Conservation (phyloP, 2,113 vertebrate species). For the Notarius lentiginosus region DNA sequence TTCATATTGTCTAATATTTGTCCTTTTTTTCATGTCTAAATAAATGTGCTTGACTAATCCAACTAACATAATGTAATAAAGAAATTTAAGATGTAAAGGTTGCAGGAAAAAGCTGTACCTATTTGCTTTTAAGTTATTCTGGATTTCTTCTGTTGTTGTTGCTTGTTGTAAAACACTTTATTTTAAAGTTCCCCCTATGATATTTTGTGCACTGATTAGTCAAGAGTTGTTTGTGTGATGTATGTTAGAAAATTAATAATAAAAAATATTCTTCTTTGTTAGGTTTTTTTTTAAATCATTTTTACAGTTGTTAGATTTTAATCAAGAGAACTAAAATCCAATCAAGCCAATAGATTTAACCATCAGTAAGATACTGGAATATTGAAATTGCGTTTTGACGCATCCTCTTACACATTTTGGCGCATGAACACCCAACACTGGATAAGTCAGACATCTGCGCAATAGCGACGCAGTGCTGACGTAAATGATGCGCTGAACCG, state of each 20-base stretch:
- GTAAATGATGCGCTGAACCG: conserved; percentile 18
- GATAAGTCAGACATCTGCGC: conserved; percentile 30
- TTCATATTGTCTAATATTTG: neutral
- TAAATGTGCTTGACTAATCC: neutral
- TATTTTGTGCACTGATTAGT: conserved; percentile 7
- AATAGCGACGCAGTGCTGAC: conserved; percentile 44
- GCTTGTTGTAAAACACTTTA: neutral
- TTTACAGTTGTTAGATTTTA: neutral
- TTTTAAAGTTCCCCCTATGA: neutral
- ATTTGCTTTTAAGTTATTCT: conserved; percentile 15
- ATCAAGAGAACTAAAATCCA: neutral
- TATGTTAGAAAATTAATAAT: conserved; percentile 32
- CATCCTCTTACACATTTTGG: conserved; percentile 17
- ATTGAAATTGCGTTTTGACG: conserved; percentile 17
- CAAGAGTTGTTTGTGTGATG: neutral
- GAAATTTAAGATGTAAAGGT: conserved; percentile 9
- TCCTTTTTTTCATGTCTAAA: neutral
- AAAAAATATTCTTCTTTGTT: conserved; percentile 7
- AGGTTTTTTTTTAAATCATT: neutral
- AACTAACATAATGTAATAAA: neutral
- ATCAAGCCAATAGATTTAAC: neutral
- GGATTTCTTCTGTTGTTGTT: neutral
- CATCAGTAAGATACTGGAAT: neutral
- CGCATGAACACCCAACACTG: conserved; percentile 4
- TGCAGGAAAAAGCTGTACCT: conserved; percentile 8